These are phyloP conservation scores for Empidonax alnorum DNA, from an alignment of 2,113 vertebrate genomes.

Conservation along the genomic window DNA sequence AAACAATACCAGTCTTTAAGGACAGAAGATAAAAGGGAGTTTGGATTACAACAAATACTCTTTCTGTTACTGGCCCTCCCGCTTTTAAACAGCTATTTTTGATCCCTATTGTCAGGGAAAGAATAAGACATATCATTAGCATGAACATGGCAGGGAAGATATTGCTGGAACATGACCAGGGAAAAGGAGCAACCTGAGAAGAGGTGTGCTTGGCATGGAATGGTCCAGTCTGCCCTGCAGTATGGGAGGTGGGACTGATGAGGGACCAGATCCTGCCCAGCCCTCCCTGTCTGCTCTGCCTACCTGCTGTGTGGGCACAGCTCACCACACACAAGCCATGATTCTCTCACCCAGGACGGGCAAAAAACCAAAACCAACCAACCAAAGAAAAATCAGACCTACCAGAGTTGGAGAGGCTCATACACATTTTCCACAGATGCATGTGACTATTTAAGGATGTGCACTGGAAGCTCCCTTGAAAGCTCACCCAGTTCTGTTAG, in stretches of 20 bases:
- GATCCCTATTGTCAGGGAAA: background rate
- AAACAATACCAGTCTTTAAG: background rate
- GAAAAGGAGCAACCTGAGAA: background rate
- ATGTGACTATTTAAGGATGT: background rate
- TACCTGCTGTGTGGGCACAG: background rate
- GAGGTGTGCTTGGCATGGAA: fast-evolving
- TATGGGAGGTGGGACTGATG: fast-evolving
- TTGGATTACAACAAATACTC: background rate
- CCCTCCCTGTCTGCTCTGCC: background rate
- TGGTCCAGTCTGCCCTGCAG: background rate
- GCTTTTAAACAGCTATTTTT: background rate
- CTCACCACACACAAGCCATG: background rate
- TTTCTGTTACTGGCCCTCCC: background rate
- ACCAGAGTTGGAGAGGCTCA: background rate
- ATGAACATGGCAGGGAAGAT: background rate
- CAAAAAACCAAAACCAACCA: background rate
- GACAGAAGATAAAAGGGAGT: background rate
- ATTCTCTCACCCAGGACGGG: background rate
- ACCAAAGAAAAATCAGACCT: background rate
- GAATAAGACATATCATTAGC: background rate
- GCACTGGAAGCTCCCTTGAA: background rate
- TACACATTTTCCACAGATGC: background rate
- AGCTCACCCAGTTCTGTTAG: background rate
- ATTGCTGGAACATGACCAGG: background rate
- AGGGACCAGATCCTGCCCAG: background rate